Evolutionary conservation across 2,113 vertebrate species (phyloP), one percentile per base, ranked within the genome.

Genomic region (Oryzias melastigma): DNA sequence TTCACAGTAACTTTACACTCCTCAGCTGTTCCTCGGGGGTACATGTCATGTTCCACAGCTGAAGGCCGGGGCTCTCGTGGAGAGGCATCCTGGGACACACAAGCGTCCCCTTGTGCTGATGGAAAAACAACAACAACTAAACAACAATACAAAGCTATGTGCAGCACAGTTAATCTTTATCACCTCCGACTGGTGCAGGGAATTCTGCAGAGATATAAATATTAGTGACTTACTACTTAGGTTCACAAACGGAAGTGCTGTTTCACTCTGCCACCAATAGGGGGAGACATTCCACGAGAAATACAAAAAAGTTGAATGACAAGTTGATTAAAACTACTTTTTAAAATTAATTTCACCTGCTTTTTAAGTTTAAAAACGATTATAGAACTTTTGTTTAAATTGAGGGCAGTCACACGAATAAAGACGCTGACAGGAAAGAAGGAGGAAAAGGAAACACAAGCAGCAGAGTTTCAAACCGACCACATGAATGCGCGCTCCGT

Each of bases 11-110:
- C 81, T 60, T 80, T 70, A 90, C 71, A 87, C 88, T 78, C 4
- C 71, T 86, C 88, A 88, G 88, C 87, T 90, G 88, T 82, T 85
- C 75, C 60, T 65, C 55, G 0, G 71, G 53, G 65, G 65, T 65
- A 35, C 59, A 46, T 15, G 58, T 68, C 68, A 69, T 43, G 52
- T 64, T 65, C 68, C 18, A 1, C 27, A 57, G 77, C 65, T 59
- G 70, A 46, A 53, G 69, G 62, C 66, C 35, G 46, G 35, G 59
- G 57, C 53, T 19, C 58, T 56, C 49, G 5, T 22, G 59, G 50
- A 65, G 71, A 45, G 43, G 35, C 43, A 29, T 68, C 61, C 59
- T 72, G 45, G 50, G 59, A 67, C 71, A 52, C 51, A 72, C 50
- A 71, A 50, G 77, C 70, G 63, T 70, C 58, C 58, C 42, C 44